phyloP scores from a whole-genome alignment of 1,140 invertebrate genomes.

The Tetraneura akinire region DNA sequence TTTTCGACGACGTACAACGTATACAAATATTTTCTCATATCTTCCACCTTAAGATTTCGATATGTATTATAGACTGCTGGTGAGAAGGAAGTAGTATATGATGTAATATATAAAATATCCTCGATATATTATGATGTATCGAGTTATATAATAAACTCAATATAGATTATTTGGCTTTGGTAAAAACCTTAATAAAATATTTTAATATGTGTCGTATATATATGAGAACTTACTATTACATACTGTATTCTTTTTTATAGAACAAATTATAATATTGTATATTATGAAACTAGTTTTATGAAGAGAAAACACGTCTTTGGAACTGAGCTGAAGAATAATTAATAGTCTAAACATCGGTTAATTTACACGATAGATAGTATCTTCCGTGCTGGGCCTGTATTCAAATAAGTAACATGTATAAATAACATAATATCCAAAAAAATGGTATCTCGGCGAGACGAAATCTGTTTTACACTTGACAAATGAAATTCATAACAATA shows the following conservation, averaged over 20 bases:
- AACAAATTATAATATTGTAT: too few relatives aligned
- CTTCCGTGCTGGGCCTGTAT: background rate
- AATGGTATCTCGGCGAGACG: constrained; percentile 11
- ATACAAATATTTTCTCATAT: too few relatives aligned
- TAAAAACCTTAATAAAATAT: background rate
- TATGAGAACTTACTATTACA: background rate
- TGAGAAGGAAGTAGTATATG: too few relatives aligned
- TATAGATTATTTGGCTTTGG: background rate
- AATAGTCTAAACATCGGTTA: background rate
- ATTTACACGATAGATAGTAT: constrained; percentile 9
- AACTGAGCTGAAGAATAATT: background rate
- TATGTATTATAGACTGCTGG: too few relatives aligned
- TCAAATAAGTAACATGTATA: background rate
- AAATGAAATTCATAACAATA: background rate
- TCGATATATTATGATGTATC: too few relatives aligned
- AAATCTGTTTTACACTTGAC: constrained; percentile 32
- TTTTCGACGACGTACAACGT: too few relatives aligned
- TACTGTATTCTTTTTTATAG: too few relatives aligned
- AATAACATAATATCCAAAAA: constrained; percentile 17
- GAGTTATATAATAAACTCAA: too few relatives aligned
- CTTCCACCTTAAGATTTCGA: too few relatives aligned
- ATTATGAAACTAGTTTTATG: background rate
- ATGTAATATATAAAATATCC: too few relatives aligned
- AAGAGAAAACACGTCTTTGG: too few relatives aligned
- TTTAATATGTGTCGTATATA: background rate